Percentiles rank a stretch among this genome's conserved stretches.
These are phyloP conservation scores for Scaptomyza parva DNA, from an alignment of 2,888 invertebrate genomes.

Conservation along the genomic window DNA sequence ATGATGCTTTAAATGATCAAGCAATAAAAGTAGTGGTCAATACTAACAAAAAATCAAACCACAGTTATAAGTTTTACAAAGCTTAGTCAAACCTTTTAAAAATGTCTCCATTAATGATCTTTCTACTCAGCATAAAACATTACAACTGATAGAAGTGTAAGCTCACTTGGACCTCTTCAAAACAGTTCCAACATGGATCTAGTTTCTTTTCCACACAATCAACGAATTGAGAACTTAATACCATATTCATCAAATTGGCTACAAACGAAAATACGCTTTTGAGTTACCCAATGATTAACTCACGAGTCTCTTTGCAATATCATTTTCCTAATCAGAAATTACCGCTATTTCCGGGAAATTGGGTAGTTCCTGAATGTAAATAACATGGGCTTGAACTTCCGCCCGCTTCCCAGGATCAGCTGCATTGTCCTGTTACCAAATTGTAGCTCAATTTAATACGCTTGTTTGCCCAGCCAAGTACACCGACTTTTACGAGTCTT, in stretches of 20 bases:
- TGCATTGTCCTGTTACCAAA: conserved; percentile 52
- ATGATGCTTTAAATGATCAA: too few species aligned
- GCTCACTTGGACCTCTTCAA: background rate
- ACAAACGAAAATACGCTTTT: background rate
- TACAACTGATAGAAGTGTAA: background rate
- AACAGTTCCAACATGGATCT: background rate
- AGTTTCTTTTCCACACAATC: too few species aligned
- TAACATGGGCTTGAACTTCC: conserved; percentile 60
- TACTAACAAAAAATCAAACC: too few species aligned
- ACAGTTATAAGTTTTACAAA: too few species aligned
- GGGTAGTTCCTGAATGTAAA: conserved; percentile 37
- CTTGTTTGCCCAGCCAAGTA: conserved; percentile 64
- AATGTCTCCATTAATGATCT: too few species aligned
- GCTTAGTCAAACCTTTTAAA: too few species aligned
- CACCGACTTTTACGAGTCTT: background rate
- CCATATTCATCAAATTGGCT: conserved; percentile 25
- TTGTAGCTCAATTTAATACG: conserved; percentile 74
- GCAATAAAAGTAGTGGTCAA: too few species aligned
- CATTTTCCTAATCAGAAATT: conserved; percentile 1
- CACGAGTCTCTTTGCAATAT: background rate
- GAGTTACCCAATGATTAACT: background rate
- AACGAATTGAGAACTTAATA: conserved; percentile 21
- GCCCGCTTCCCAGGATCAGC: conserved; percentile 38
- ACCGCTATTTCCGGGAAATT: background rate
- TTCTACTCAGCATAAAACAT: background rate